Evolutionary conservation across 1,140 invertebrate species (phyloP).

Genomic region (Drosophila mauritiana): DNA sequence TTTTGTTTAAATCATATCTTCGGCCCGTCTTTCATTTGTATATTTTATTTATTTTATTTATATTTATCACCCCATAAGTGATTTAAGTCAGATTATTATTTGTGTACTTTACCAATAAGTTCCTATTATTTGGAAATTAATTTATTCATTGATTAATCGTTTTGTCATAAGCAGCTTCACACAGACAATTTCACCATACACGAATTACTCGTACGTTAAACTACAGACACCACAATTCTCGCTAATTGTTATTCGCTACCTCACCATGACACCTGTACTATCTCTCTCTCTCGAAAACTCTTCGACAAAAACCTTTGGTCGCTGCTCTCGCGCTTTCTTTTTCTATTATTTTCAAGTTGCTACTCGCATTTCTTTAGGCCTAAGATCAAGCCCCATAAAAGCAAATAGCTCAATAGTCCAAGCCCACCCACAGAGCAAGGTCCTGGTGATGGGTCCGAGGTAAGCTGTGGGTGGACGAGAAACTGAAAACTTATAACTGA

Average conservation of each 20-base stretch:
- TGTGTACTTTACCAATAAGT: too few relatives aligned
- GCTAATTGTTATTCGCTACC: background rate
- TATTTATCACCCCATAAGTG: too few relatives aligned
- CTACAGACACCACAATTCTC: slow-evolving; percentile 12
- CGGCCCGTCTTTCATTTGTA: background rate
- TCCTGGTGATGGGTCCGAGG: slow-evolving; percentile 18
- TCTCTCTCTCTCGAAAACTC: slow-evolving; percentile 37
- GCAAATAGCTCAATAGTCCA: background rate
- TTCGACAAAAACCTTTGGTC: slow-evolving; percentile 27
- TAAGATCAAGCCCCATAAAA: slow-evolving; percentile 6
- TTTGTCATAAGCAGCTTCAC: slow-evolving; percentile 3
- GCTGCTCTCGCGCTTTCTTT: slow-evolving; percentile 52
- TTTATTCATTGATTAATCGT: background rate
- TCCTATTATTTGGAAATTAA: too few relatives aligned
- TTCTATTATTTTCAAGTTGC: slow-evolving; percentile 47
- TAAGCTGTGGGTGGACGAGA: slow-evolving; percentile 43
- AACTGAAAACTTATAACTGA: background rate
- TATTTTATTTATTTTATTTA: background rate
- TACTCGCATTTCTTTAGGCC: slow-evolving; percentile 23
- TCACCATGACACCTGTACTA: slow-evolving; percentile 15
- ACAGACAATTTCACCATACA: slow-evolving; percentile 3
- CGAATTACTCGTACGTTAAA: background rate
- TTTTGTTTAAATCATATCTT: background rate
- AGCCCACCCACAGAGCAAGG: slow-evolving; percentile 39
- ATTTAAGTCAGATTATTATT: too few relatives aligned